Evolutionary conservation across 2,888 invertebrate genomes (phyloP).

Genomic region (Atherix ibis): DNA sequence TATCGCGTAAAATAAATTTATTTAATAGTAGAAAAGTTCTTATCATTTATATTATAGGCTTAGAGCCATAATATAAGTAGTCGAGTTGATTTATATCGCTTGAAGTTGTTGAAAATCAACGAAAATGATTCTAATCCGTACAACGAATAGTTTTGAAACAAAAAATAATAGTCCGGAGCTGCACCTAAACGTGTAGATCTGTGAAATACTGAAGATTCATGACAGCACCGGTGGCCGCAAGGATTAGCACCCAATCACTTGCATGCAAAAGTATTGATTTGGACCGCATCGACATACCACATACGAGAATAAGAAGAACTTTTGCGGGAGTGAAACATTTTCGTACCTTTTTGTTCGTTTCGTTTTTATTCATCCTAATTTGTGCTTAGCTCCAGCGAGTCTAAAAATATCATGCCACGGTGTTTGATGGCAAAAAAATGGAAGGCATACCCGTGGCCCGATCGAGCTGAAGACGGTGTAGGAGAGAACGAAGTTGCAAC

Average conservation of each 20-base stretch:
- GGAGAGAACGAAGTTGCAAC: no score
- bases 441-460: slow-evolving; percentile 72
- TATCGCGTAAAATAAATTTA: no score
- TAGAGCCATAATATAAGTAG: no score
- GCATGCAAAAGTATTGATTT: neutral
- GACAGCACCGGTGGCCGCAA: slow-evolving; percentile 11
- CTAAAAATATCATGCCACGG: slow-evolving; percentile 53
- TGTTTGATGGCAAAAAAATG: slow-evolving; percentile 93
- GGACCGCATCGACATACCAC: neutral
- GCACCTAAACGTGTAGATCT: no score
- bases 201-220: no score
- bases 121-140: no score
- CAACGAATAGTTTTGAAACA: no score
- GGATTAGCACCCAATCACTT: slow-evolving; percentile 7
- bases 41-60: no score
- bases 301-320: neutral
- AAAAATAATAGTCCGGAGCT: no score
- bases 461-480: slow-evolving; percentile 37
- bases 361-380: neutral
- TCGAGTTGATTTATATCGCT: no score
- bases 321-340: neutral
- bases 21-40: no score
- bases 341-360: neutral
- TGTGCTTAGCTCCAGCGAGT: neutral
- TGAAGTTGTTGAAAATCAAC: no score